Conservation (phyloP, 2,113 vertebrate species). For the human region DNA sequence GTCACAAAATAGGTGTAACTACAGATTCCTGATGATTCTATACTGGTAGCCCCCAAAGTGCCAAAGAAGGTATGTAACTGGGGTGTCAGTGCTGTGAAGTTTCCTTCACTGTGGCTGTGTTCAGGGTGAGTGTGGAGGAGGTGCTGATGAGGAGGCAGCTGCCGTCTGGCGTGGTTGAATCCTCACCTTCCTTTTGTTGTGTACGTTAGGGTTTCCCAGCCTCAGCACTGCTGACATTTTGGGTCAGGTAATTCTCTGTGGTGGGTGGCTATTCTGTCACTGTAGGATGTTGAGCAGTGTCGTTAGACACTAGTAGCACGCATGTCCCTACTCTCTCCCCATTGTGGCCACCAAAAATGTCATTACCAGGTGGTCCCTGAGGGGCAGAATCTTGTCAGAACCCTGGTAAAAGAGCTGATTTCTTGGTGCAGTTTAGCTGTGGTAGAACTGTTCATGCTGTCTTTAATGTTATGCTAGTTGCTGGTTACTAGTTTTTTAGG, state of each 20-base stretch:
- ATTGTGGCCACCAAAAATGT: not conserved
- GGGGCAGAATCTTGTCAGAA: not conserved
- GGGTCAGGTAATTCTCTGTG: not conserved
- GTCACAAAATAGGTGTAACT: not conserved
- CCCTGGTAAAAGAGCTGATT: not conserved
- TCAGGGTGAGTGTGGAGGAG: not conserved
- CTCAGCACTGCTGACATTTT: not conserved
- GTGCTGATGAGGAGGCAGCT: not conserved
- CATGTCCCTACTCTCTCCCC: accelerated
- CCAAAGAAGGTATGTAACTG: too few relatives aligned
- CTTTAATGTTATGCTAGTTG: not conserved
- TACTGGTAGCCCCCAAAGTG: not conserved
- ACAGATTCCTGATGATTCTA: too few relatives aligned
- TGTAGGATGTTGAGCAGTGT: not conserved
- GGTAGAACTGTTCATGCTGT: not conserved
- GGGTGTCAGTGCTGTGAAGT: not conserved
- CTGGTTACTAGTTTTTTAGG: not conserved
- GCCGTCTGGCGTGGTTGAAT: accelerated
- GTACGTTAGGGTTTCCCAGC: too few relatives aligned
- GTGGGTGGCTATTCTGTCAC: not conserved
- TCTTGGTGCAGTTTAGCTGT: not conserved
- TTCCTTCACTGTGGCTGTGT: not conserved
- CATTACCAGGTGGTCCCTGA: not conserved
- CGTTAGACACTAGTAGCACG: not conserved
- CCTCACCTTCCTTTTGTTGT: accelerated